These are phyloP conservation scores for Craterocephalus amniculus DNA, from an alignment of 2,797 vertebrate genomes.

Conservation along the genomic window DNA sequence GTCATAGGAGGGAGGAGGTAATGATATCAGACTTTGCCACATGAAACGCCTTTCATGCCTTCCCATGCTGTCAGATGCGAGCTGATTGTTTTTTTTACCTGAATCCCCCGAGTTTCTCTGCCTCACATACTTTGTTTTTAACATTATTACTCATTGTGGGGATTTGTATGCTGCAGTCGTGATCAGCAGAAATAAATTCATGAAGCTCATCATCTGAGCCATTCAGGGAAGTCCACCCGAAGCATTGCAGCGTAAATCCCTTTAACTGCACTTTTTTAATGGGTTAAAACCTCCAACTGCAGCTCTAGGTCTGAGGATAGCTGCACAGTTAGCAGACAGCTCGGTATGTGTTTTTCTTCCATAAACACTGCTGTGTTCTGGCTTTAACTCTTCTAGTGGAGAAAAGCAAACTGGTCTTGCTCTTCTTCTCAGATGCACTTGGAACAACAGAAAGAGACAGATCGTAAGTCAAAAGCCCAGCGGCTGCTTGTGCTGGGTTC, in stretches of 20 bases:
- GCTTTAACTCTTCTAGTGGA: background rate
- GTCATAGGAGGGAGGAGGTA: constrained; percentile 20
- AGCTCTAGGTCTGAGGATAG: background rate
- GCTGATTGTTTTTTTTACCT: constrained; percentile 7
- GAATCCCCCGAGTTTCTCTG: background rate
- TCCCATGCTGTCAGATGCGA: constrained; percentile 4
- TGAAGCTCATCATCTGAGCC: background rate
- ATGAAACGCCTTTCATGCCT: constrained; percentile 1
- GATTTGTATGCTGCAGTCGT: background rate
- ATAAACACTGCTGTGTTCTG: background rate
- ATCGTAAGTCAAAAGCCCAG: background rate
- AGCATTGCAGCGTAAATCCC: background rate
- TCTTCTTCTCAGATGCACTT: background rate
- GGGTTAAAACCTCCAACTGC: background rate
- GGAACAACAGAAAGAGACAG: constrained; percentile 8
- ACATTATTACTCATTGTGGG: background rate
- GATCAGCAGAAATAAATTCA: background rate
- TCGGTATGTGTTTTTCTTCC: background rate
- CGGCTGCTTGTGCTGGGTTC: constrained; percentile 1
- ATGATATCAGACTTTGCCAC: constrained; percentile 32
- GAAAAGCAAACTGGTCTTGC: background rate
- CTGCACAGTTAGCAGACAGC: background rate
- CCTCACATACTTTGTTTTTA: background rate
- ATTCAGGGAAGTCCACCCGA: background rate
- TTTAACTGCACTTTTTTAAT: background rate